Base-by-base conservation (phyloP, 2,113 vertebrate species). In the Myanophis thanlyinensis region DNA sequence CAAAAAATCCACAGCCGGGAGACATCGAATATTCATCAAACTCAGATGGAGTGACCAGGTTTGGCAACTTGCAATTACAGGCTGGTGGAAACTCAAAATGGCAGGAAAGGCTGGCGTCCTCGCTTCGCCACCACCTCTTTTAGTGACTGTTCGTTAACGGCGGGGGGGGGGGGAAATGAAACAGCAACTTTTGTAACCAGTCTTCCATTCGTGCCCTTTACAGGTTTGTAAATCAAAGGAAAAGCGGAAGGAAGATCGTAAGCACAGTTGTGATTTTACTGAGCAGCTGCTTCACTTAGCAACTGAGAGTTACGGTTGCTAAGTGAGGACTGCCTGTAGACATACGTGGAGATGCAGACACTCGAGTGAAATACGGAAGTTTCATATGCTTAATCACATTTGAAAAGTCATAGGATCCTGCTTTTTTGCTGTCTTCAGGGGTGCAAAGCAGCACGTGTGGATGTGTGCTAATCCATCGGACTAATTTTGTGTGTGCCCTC, bases 1-100 rank as follows among this genome's bases (percentile, higher is more conserved):
- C 94, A 96, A 93, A 95, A 96, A 49, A 93, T 95, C 89, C 96
- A 95, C 0, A 0, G 1, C 0, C 67, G 59, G 13, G 93, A 95
- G 35, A 91, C 90, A 46, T 5, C 88, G 3, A 25, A 18, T 11
- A 20, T 67, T 25, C 1, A 4, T 0, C 0, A 0, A 0, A 18
- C n/a, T 49, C 0, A 0, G 0, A 59, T 44, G n/a, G 94, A 89
- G 1, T 51, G 51, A 18, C 18, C 46, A 27, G 15, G 27, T 5
- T 40, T 20, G 5, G 1, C 1, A 0, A 6, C n/a, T n/a, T n/a
- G n/a, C n/a, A n/a, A n/a, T n/a, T 30, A 2, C 30, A 11, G 1
- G 0, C 35, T 5, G 40, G 3, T 0, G 25, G 89, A 40, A 49
- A 5, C 10, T 22, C 73, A 44, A 7, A 44, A 80, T 22, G 35